Evolutionary conservation across 1,140 invertebrate genomes (phyloP), one percentile per base, ranked within the genome.

Genomic region (Venturia canescens): DNA sequence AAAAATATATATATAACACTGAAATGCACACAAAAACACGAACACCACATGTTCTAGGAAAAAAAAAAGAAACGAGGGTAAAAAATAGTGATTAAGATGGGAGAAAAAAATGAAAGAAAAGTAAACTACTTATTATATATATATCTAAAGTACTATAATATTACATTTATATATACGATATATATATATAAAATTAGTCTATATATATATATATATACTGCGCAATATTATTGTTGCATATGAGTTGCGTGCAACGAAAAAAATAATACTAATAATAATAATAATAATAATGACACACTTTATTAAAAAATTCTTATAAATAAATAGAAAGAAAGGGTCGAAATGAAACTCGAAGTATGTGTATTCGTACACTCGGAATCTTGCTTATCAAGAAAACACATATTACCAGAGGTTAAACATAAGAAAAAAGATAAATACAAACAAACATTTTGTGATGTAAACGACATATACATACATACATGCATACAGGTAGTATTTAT

Each of bases 401-500:
- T 70, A 34, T 34, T 27, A 70, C 26, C 18, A 57, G 21, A 57
- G 53, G 53, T n/a, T 57, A 57, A 18, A 3, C 18, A 57, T 23
- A 23, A 57, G 67, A 69, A 69, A 80, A 74, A 74, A 72, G 76
- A 74, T 50, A 74, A 74, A 72, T 66, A 74, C 18, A 63, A 48
- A 57, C 53, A 81, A 84, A 83, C 71, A 80, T 87, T 84, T 83
- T 82, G 86, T 74, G 84, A 83, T 78, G 83, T 83, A 82, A 87
- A 88, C 83, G 79, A 86, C 81, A 80, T 84, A 84, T 44, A 44
- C 38, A 44, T 44, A 44, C 38, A 44, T 86, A 86, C 82, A 87
- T 83, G 85, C 84, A 84, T 87, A 88, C 86, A 90, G 87, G 87
- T 91, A 90, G 86, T 92, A 93, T 92, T 92, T 92, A 93, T 90